These are phyloP conservation scores for Pseudochirops corinnae DNA, from an alignment of 2,797 vertebrate genomes.

Conservation along the genomic window DNA sequence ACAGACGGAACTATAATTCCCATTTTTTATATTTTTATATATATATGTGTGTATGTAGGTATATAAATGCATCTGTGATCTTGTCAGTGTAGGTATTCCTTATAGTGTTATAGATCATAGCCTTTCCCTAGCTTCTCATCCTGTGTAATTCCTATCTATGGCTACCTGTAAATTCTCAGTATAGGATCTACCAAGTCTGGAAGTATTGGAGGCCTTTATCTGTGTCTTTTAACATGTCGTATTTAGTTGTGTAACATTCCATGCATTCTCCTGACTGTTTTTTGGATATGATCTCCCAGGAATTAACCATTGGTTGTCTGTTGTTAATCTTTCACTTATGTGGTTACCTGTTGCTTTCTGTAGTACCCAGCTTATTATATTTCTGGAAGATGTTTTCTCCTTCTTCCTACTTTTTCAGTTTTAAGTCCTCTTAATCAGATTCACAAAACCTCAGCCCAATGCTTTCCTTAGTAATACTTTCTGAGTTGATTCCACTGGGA, in stretches of 20 bases:
- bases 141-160: not conserved
- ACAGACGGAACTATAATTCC: not conserved
- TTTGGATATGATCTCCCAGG: not conserved
- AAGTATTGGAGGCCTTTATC: not conserved
- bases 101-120: not conserved
- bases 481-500: not conserved
- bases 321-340: not conserved
- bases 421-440: not conserved
- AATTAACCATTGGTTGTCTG: not conserved
- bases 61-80: not conserved
- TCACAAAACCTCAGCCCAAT: not conserved
- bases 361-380: not conserved
- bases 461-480: not conserved
- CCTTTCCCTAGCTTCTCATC: not conserved
- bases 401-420: not conserved
- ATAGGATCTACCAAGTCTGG: not conserved
- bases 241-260: not conserved
- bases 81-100: not conserved
- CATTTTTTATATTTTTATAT: too few relatives aligned
- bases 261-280: not conserved
- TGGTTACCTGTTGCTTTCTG: not conserved
- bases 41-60: too few relatives aligned
- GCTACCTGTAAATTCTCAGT: not conserved
- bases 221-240: not conserved
- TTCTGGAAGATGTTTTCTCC: not conserved